A percentile compares a stretch with the other conserved stretches of the same genome.
phyloP scores from a whole-genome alignment of 37 sponge, comb jelly and placozoan genomes.

The Dysidea cf. avara region DNA sequence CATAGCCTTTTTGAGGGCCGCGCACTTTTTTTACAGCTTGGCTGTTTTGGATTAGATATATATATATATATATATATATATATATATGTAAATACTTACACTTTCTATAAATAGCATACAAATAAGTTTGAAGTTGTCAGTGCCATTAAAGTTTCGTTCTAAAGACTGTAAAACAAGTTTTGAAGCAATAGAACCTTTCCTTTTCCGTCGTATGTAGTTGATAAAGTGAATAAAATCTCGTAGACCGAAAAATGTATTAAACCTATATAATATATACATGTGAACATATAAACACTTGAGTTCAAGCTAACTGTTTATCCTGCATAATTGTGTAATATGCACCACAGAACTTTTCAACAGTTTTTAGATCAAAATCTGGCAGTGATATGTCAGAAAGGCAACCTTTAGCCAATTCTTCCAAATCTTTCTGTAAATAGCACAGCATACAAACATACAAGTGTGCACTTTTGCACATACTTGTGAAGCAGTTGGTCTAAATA shows the following conservation, averaged over 20 bases:
- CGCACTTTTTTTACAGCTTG: too few relatives aligned
- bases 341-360: conserved; percentile 46
- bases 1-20: too few relatives aligned
- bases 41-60: too few relatives aligned
- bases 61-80: too few relatives aligned
- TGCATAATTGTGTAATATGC: conserved; percentile 45
- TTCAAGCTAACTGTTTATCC: neutral
- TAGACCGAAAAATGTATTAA: conserved; percentile 69
- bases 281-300: neutral
- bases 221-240: conserved; percentile 88
- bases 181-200: conserved; percentile 30
- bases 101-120: conserved; percentile 50
- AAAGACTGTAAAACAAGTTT: conserved; percentile 76
- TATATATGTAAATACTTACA: too few relatives aligned
- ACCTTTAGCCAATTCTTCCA: conserved; percentile 66
- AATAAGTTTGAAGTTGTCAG: conserved; percentile 45
- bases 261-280: neutral
- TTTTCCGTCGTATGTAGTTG: conserved; percentile 65
- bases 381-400: conserved; percentile 65
- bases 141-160: conserved; percentile 93
- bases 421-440: conserved; percentile 47
- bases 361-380: conserved; percentile 45
- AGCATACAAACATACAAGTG: too few relatives aligned
- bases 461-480: too few relatives aligned
- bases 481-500: conserved; percentile 80